Evolutionary conservation across 2,888 invertebrate species (phyloP).

Genomic region (Operophtera brumata): DNA sequence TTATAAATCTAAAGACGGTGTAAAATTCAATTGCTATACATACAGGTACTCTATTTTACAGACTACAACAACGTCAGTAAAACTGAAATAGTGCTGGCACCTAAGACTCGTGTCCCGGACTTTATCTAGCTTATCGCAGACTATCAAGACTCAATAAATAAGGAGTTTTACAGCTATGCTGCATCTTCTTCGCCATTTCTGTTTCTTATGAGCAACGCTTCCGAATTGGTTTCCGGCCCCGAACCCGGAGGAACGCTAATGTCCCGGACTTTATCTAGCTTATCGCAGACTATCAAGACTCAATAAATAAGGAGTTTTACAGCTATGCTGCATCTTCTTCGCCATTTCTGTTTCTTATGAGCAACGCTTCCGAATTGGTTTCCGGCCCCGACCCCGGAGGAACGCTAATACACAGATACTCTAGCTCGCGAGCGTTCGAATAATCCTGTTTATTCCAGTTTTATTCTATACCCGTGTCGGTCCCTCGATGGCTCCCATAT

Average conservation of each 20-base stretch:
- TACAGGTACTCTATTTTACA: slow-evolving; percentile 19
- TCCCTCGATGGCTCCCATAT: slow-evolving; percentile 46
- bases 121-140: slow-evolving; percentile 34
- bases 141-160: slow-evolving; percentile 40
- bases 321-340: slow-evolving; percentile 33
- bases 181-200: slow-evolving; percentile 34
- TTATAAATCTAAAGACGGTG: slow-evolving; percentile 12
- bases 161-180: slow-evolving; percentile 39
- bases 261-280: slow-evolving; percentile 29
- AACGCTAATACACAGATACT: not conserved
- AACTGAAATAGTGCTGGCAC: slow-evolving; percentile 30
- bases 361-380: slow-evolving; percentile 41
- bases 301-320: slow-evolving; percentile 44
- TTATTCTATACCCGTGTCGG: slow-evolving; percentile 39
- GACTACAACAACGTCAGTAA: slow-evolving; percentile 20
- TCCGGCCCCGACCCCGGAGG: slow-evolving; percentile 35
- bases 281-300: slow-evolving; percentile 36
- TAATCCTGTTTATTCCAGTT: slow-evolving; percentile 52
- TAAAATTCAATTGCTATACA: slow-evolving; percentile 19
- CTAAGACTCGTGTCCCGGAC: slow-evolving; percentile 24
- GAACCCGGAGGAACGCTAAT: no score
- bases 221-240: slow-evolving; percentile 42
- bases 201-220: slow-evolving; percentile 41
- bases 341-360: slow-evolving; percentile 39
- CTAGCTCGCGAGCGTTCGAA: slow-evolving; percentile 34